Conservation (phyloP, 2,888 invertebrate genomes). For the Blastobasis adustella region DNA sequence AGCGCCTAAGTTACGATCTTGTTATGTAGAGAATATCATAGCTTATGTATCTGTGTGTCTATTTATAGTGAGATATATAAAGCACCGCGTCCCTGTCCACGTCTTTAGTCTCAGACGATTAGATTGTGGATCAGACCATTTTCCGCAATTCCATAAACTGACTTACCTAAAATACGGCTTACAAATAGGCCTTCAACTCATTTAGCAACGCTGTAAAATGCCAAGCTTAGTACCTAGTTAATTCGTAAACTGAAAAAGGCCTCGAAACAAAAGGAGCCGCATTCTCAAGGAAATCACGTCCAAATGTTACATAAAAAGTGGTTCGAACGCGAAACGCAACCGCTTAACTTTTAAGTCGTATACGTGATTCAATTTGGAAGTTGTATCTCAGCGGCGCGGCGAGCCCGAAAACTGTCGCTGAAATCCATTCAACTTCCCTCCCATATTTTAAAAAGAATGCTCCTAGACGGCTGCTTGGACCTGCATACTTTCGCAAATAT, state of each 20-base stretch:
- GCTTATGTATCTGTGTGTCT: no score
- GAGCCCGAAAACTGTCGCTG: conserved; percentile 56
- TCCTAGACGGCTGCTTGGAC: conserved; percentile 11
- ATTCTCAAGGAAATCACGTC: conserved; percentile 57
- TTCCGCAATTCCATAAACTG: no score
- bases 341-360: conserved; percentile 72
- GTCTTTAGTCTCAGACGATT: no score
- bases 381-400: conserved; percentile 48
- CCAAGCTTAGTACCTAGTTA: conserved; percentile 24
- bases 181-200: no score
- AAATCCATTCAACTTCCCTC: conserved; percentile 55
- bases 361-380: conserved; percentile 73
- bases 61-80: no score
- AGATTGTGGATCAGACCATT: no score
- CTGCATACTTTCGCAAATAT: conserved; percentile 8
- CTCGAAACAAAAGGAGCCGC: conserved; percentile 47
- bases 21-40: no score
- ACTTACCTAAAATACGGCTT: no score
- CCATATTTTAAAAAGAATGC: conserved; percentile 50
- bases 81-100: no score
- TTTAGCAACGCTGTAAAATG: no score
- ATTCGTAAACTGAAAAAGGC: conserved; percentile 43
- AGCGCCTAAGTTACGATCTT: no score
- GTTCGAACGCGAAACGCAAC: conserved; percentile 60
- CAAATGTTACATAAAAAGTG: conserved; percentile 59